These are phyloP conservation scores for Andrena chrysosceles DNA, from an alignment of 2,888 invertebrate genomes.

Conservation along the genomic window DNA sequence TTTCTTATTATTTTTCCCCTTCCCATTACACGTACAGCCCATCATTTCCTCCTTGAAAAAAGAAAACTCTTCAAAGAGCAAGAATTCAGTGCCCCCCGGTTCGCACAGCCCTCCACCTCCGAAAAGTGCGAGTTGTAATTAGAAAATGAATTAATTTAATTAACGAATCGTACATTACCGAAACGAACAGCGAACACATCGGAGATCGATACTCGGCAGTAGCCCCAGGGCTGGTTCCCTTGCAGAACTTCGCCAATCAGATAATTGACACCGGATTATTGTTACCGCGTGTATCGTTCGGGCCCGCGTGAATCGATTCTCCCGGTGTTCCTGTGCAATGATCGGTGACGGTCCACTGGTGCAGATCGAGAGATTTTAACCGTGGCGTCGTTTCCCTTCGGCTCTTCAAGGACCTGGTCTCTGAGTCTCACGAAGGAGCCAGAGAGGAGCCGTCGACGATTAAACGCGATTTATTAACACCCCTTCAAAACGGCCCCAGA, in stretches of 20 bases:
- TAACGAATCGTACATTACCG: conserved; percentile 48
- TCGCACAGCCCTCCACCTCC: background rate
- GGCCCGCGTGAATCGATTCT: background rate
- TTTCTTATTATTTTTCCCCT: no score
- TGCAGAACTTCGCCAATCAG: conserved; percentile 45
- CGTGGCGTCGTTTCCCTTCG: conserved; percentile 67
- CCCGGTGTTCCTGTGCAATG: conserved; percentile 35
- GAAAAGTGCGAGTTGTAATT: conserved; percentile 55
- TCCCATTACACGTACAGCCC: no score
- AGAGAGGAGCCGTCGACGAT: conserved; percentile 6
- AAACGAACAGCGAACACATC: conserved; percentile 37
- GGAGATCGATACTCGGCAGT: conserved; percentile 32
- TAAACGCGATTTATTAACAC: conserved; percentile 46
- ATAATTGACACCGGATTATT: conserved; percentile 50
- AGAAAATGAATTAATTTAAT: conserved; percentile 42
- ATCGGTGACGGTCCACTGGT: conserved; percentile 68
- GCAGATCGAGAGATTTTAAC: conserved; percentile 71
- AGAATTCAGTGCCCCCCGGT: background rate
- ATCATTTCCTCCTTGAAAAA: no score
- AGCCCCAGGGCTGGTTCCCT: conserved; percentile 8
- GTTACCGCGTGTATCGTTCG: conserved; percentile 32
- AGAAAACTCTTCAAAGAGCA: no score
- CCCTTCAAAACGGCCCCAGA: conserved; percentile 15
- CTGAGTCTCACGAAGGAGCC: conserved; percentile 20
- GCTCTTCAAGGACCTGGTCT: conserved; percentile 73